Percentiles rank a stretch among this genome's conserved stretches.
These are phyloP conservation scores for Agrotis puta DNA, from an alignment of 2,888 invertebrate species.

Conservation along the genomic window DNA sequence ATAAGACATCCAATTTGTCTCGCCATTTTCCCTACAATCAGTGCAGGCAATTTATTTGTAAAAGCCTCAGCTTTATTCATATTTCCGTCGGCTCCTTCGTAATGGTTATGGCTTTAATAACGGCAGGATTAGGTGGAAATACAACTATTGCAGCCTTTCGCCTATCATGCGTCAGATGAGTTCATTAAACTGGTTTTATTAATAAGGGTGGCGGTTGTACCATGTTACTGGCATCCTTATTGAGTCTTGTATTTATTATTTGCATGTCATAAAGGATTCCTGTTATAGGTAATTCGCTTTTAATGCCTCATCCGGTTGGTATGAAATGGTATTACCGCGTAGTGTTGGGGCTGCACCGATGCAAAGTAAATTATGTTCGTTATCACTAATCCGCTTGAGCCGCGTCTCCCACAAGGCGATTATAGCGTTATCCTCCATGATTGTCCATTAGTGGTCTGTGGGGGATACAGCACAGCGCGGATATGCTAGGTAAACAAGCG, in stretches of 20 bases:
- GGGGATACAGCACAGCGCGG: not conserved
- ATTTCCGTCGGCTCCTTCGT: constrained; percentile 53
- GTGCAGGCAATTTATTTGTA: constrained; percentile 62
- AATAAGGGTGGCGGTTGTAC: constrained; percentile 21
- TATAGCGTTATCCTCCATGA: constrained; percentile 46
- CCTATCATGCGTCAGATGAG: constrained; percentile 27
- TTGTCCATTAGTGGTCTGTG: constrained; percentile 52
- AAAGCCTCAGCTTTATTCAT: constrained; percentile 58
- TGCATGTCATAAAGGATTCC: constrained; percentile 1
- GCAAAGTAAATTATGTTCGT: constrained; percentile 52
- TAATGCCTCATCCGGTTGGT: constrained; percentile 1
- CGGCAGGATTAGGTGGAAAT: constrained; percentile 37
- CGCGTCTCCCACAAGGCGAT: constrained; percentile 36
- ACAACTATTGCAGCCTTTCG: constrained; percentile 42
- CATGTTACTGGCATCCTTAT: constrained; percentile 33
- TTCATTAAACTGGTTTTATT: constrained; percentile 53
- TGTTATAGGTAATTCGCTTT: constrained; percentile 12
- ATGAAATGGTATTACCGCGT: not conserved
- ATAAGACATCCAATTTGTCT: constrained; percentile 63
- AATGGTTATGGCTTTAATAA: constrained; percentile 58
- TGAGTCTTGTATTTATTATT: constrained; percentile 32
- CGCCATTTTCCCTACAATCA: constrained; percentile 56
- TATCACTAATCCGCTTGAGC: constrained; percentile 50
- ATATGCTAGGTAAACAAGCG: constrained; percentile 5
- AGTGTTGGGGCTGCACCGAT: constrained; percentile 17